phyloP scores from a whole-genome alignment of 2,113 vertebrate genomes.

The Oreochromis niloticus region DNA sequence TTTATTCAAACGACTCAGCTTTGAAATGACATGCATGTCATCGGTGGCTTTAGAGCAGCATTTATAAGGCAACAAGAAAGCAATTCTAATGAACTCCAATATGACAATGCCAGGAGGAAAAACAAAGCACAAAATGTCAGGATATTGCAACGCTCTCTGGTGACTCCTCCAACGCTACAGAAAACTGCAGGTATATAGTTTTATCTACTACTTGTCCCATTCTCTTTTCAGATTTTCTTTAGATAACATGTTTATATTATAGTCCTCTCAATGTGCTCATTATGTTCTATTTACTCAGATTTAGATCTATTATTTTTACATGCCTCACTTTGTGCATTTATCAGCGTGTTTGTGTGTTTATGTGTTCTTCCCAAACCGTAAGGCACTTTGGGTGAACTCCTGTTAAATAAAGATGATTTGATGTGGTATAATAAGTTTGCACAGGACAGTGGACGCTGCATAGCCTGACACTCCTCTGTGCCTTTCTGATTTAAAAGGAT shows the following conservation, averaged over 20 bases:
- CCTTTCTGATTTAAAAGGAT: constrained; percentile 12
- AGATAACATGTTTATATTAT: background rate
- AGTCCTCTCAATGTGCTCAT: background rate
- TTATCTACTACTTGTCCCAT: background rate
- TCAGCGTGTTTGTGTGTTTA: background rate
- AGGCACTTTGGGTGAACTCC: background rate
- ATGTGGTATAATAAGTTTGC: background rate
- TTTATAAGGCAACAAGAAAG: background rate
- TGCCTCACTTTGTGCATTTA: background rate
- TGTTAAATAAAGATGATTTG: background rate
- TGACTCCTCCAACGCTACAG: background rate
- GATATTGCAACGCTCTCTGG: background rate
- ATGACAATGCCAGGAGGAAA: background rate
- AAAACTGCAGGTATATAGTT: background rate
- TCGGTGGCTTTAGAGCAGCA: background rate
- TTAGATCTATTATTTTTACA: background rate
- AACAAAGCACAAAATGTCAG: background rate
- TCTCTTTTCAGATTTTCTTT: background rate
- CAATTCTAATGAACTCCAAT: background rate
- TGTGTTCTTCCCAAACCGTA: background rate
- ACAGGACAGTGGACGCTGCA: background rate
- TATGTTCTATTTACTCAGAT: background rate
- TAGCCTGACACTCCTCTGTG: background rate
- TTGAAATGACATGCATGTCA: background rate
- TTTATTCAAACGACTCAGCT: background rate